phyloP scores from a whole-genome alignment of 2,113 vertebrate species.

The Rynchops niger region DNA sequence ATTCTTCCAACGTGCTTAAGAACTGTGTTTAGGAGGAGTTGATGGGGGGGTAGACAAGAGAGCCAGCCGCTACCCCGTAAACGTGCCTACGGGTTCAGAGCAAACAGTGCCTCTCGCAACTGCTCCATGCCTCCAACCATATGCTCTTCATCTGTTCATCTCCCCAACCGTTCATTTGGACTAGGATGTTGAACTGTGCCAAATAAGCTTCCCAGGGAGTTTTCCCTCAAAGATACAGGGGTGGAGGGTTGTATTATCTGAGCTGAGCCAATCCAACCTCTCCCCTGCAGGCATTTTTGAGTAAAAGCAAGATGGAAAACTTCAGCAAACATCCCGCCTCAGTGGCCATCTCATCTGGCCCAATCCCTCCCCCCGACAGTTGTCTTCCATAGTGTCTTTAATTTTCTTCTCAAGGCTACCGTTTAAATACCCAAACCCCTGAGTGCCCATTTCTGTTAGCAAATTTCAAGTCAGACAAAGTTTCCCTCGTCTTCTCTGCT shows the following conservation, averaged over 20 bases:
- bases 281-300: background rate
- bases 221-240: background rate
- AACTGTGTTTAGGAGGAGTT: background rate
- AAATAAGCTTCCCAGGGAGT: constrained; percentile 42
- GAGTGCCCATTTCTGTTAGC: background rate
- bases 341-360: background rate
- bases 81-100: constrained; percentile 29
- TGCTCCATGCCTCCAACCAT: constrained; percentile 27
- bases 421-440: background rate
- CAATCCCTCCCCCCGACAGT: background rate
- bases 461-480: background rate
- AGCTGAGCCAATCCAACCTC: background rate
- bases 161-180: constrained; percentile 42
- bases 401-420: background rate
- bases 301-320: background rate
- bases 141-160: constrained; percentile 55
- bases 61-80: background rate
- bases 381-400: background rate
- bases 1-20: constrained; percentile 19
- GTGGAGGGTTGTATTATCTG: background rate
- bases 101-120: constrained; percentile 10
- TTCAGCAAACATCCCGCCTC: background rate
- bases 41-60: background rate
- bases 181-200: constrained; percentile 10
- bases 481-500: background rate